Conservation (phyloP, 2,888 invertebrate genomes). For the Pseudanteris insignis region DNA sequence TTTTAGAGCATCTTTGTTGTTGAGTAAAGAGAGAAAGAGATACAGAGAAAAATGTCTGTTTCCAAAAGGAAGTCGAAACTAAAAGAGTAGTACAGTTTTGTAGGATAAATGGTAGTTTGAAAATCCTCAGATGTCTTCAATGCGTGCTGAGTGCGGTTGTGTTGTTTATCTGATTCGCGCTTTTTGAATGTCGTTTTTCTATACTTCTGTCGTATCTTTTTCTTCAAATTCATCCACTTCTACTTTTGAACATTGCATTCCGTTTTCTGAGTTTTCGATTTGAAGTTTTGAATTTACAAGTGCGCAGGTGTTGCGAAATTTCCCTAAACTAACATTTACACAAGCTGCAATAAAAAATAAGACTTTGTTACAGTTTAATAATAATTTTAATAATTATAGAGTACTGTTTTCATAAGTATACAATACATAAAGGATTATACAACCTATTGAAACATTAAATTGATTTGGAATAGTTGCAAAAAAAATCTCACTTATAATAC, state of each 20-base stretch:
- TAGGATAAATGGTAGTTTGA: constrained; percentile 68
- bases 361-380: no score
- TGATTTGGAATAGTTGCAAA: no score
- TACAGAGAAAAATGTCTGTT: constrained; percentile 52
- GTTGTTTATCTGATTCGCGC: constrained; percentile 62
- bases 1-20: constrained; percentile 58
- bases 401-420: no score
- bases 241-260: constrained; percentile 34
- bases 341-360: constrained; percentile 71
- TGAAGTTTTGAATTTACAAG: constrained; percentile 65
- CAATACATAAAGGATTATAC: no score
- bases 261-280: constrained; percentile 48
- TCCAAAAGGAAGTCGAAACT: constrained; percentile 36
- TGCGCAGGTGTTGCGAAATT: constrained; percentile 67
- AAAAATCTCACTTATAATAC: no score
- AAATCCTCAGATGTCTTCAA: constrained; percentile 90
- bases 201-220: constrained; percentile 43
- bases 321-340: constrained; percentile 70
- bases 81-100: constrained; percentile 44
- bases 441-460: no score
- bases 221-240: constrained; percentile 35
- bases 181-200: constrained; percentile 49
- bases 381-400: no score
- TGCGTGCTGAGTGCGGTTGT: constrained; percentile 86
- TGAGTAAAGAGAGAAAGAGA: constrained; percentile 46